Evolutionary conservation across 2,888 invertebrate species (phyloP), one percentile per base, ranked within the genome.

Genomic region (Pyrgus malvae): DNA sequence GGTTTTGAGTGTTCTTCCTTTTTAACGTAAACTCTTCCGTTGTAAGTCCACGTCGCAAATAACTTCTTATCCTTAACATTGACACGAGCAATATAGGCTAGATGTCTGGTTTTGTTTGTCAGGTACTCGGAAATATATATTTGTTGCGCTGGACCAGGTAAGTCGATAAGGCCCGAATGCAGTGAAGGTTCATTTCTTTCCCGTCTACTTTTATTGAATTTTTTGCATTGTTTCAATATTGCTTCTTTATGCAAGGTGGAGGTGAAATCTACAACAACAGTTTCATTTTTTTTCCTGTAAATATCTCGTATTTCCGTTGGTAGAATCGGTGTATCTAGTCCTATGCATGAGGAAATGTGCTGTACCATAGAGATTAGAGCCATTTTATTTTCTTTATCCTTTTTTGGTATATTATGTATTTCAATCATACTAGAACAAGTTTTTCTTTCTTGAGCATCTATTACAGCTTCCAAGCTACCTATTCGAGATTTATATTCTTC

Each of bases 291-390:
- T 0, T 12, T 49, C 0, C 61, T 44, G 16, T 51, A 59, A 0
- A 65, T 48, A 17, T 60, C 50, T 21, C 56, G 49, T 4, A 65
- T 59, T 27, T 62, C 65, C 0, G 27, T 9, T 2, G 55, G 31
- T 23, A 38, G 40, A 0, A 63, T 21, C 1, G 60, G 45, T 1
- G 31, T 6, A 6, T 53, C 31, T 0, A 51, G 27, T 0, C 45
- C 51, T 3, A 65, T 12, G 0, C 38, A 48, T 7, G 12, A 6
- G 3, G 55, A 19, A 5, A 63, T 46, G 1, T 54, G 51, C 8
- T 58, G 17, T 0, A 62, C 19, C 3, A 58, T 54, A 1, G 37
- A 44, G 0, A 27, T 31, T 1, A 62, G 23, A 1, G 9, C 6
- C 3, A 25, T 11, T 48, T 60, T 62, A 21, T 56, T 51, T 54